Conservation (phyloP, 2,113 vertebrate species). For the Gulo gulo region DNA sequence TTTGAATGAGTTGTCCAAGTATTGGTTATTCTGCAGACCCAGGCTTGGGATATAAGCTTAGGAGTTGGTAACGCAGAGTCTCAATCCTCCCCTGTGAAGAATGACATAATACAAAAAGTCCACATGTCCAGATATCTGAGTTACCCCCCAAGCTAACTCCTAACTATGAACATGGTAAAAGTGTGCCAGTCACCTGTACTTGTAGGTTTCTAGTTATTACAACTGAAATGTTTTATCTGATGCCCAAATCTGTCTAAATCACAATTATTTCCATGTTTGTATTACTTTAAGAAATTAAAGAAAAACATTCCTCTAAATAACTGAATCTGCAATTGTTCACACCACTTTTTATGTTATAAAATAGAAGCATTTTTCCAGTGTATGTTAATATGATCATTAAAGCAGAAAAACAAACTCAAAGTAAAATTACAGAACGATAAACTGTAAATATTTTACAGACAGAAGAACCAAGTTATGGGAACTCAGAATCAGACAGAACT, state of each 20-base stretch:
- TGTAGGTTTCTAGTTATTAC: not conserved
- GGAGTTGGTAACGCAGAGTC: not conserved
- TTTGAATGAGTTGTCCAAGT: not conserved
- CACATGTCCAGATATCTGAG: not conserved
- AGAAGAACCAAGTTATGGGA: not conserved
- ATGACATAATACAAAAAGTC: not conserved
- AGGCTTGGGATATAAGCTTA: not conserved
- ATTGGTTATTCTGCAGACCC: not conserved
- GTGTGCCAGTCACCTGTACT: not conserved
- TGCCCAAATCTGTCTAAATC: not conserved
- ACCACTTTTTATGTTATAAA: not conserved
- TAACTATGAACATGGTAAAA: not conserved
- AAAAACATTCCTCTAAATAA: not conserved
- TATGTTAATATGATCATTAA: not conserved
- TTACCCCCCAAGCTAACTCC: not conserved
- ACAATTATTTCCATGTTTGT: not conserved
- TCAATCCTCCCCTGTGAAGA: not conserved
- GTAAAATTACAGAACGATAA: not conserved
- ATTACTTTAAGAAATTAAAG: not conserved
- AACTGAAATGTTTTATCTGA: not conserved
- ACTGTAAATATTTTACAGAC: not conserved
- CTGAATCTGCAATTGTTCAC: not conserved
- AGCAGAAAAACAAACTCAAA: not conserved
- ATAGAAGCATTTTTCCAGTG: not conserved
- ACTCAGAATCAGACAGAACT: not conserved